A percentile compares a stretch with the other conserved stretches of the same genome.
These are phyloP conservation scores for Corapipo altera DNA, from an alignment of 2,113 vertebrate species.

Conservation along the genomic window DNA sequence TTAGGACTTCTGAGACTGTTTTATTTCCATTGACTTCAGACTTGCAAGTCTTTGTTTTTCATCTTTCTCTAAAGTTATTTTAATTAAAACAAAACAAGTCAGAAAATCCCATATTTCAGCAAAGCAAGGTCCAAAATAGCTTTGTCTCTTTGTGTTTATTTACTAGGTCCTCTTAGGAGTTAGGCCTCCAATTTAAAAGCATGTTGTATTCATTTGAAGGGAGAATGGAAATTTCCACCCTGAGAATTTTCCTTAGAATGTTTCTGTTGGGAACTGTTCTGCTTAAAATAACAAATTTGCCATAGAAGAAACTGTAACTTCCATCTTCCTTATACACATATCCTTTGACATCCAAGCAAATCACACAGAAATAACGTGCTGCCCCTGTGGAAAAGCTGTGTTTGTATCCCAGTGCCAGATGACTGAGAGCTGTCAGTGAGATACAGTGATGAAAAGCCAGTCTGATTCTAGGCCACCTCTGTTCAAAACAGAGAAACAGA, in stretches of 20 bases:
- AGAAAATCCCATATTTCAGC: slow-evolving; percentile 23
- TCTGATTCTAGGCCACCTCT: not conserved
- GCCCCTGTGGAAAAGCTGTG: not conserved
- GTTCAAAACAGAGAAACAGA: not conserved
- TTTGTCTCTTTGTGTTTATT: slow-evolving; percentile 23
- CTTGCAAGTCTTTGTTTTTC: slow-evolving; percentile 23
- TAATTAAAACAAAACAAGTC: slow-evolving; percentile 47
- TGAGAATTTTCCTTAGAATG: not conserved
- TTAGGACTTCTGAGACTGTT: slow-evolving; percentile 7
- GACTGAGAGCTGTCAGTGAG: not conserved
- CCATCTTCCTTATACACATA: not conserved
- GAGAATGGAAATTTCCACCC: slow-evolving; percentile 44
- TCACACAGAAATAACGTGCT: not conserved
- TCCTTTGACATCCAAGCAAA: not conserved
- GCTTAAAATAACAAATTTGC: not conserved
- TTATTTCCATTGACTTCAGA: slow-evolving; percentile 12
- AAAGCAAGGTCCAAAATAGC: slow-evolving; percentile 32
- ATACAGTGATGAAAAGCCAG: not conserved
- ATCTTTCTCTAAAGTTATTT: slow-evolving; percentile 36
- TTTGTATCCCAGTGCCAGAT: not conserved
- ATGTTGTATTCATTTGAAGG: not conserved
- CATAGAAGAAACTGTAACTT: not conserved
- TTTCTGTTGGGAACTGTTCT: not conserved
- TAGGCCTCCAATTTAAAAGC: not conserved
- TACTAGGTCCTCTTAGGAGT: slow-evolving; percentile 36